A percentile compares a stretch with the other conserved stretches of the same genome.
These are phyloP conservation scores for Araneus ventricosus DNA, from an alignment of 1,140 invertebrate species.

Conservation along the genomic window DNA sequence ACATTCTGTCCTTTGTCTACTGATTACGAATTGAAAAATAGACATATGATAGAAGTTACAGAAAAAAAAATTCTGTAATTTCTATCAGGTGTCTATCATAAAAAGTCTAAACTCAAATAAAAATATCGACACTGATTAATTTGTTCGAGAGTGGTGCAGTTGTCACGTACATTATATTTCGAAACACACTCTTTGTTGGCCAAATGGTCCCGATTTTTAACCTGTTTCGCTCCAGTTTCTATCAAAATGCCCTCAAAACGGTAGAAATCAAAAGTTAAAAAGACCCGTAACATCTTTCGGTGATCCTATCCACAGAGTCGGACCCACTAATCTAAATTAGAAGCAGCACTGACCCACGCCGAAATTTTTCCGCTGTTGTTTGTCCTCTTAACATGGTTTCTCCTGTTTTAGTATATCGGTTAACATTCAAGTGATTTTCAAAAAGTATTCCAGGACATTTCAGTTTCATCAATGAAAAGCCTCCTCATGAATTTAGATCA, in stretches of 20 bases:
- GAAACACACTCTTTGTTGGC: background rate
- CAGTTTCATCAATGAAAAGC: background rate
- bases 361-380: background rate
- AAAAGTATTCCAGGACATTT: background rate
- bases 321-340: constrained; percentile 10
- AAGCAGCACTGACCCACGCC: background rate
- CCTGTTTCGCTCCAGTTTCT: background rate
- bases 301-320: background rate
- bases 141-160: background rate
- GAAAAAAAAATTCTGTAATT: no score
- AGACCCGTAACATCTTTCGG: background rate
- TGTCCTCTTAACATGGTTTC: background rate
- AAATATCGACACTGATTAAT: background rate
- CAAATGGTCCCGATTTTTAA: background rate
- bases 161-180: background rate
- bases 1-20: no score
- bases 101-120: no score
- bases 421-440: background rate
- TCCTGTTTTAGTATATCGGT: background rate
- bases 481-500: no score
- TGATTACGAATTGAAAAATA: no score
- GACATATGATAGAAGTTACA: no score
- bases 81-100: no score
- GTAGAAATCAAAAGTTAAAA: background rate
- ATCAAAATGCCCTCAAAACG: background rate